Base-by-base conservation (phyloP, 2,113 vertebrate genomes). In the Alethe diademata region DNA sequence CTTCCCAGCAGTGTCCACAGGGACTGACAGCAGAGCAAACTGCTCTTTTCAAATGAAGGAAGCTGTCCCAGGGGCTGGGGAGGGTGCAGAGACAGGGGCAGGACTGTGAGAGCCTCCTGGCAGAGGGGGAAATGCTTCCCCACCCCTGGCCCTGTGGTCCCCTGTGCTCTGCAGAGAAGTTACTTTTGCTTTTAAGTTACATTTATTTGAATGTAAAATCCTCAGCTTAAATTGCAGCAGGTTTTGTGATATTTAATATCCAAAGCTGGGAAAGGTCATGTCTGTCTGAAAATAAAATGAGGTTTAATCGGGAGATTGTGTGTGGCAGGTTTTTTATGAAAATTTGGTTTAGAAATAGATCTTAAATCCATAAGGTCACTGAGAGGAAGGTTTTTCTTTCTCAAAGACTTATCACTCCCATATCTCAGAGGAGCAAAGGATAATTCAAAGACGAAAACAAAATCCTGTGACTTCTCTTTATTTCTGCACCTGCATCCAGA, bases 171-270 rank as follows among this genome's bases (percentile, higher is more conserved):
- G 54, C 62, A 51, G 66, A 36, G 75, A 65, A 73, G 47, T 70
- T 51, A 29, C 43, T 33, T 80, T 74, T 96, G 70, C 73, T 90
- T 90, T 86, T 29, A 71, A 69, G 90, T 90, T 96, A 53, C 86
- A 4, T 93, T 97, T 96, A 93, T 95, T 97, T 82, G 87, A 96
- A 94, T 88, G 84, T 57, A 83, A 96, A 96, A 96, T 79, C 90
- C 91, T 81, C 76, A 67, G 92, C 96, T 97, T 92, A 97, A 97
- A 96, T 88, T 95, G 93, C 95, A 97, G 93, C 38, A 56, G 92
- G 86, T 93, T 95, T 96, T 90, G 95, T 95, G 92, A 96, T 97
- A 95, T 97, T 97, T 97, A 97, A 96, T 96, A 97, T 97, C 96
- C 95, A 96, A 96, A 96, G 92, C 96, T 89, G 38, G 86, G 88